Conservation (phyloP, 2,797 vertebrate species). For the Melanitta fusca region DNA sequence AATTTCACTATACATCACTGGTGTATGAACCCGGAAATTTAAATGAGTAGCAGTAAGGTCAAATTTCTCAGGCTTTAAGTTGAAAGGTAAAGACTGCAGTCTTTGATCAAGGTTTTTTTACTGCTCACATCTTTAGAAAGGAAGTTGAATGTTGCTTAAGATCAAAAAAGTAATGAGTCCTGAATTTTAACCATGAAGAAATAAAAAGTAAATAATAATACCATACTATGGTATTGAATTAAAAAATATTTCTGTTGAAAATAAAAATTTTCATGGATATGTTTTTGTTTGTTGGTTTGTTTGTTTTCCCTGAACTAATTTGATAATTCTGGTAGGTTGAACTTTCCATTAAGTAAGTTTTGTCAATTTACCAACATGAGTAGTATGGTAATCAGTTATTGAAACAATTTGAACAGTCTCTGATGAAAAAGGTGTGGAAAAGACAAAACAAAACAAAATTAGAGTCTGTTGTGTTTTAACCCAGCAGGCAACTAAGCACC, state of each 20-base stretch:
- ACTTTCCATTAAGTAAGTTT: neutral
- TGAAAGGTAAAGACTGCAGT: neutral
- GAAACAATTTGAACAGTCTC: neutral
- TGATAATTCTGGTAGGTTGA: neutral
- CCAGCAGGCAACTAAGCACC: neutral
- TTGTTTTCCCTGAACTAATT: neutral
- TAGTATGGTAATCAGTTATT: neutral
- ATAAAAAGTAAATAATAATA: neutral
- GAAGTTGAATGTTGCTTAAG: neutral
- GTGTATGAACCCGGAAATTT: neutral
- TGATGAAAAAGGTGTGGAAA: neutral
- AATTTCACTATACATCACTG: neutral
- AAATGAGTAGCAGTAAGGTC: neutral
- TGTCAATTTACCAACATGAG: neutral
- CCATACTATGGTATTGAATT: neutral
- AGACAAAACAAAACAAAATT: neutral
- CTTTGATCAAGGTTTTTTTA: neutral
- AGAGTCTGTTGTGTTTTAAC: neutral
- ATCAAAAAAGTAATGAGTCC: neutral
- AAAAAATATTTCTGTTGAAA: neutral
- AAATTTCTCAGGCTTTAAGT: neutral
- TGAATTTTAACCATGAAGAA: neutral
- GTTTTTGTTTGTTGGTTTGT: neutral
- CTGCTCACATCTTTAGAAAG: neutral
- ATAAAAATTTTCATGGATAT: neutral